A percentile compares a stretch with the other conserved stretches of the same genome.
Evolutionary conservation across 2,888 invertebrate genomes (phyloP).

Genomic region (Galeruca laticollis): DNA sequence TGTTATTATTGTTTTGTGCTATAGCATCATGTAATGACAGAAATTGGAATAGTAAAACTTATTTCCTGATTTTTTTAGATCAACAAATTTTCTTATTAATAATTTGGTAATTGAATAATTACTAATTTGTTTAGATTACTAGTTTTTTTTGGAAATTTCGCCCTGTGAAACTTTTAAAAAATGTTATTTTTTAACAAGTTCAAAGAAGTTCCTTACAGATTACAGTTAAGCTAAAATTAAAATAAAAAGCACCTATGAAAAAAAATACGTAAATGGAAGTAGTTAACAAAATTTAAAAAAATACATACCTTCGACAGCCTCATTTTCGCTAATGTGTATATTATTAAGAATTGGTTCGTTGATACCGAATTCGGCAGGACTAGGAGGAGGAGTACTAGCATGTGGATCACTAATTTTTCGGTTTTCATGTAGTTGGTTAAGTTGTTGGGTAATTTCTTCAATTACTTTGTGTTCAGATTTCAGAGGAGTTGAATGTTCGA

Average conservation of each 20-base stretch:
- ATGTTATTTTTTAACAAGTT: constrained; percentile 11
- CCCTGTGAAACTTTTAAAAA: constrained; percentile 3
- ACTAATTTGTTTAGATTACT: background rate
- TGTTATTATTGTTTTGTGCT: too few relatives aligned
- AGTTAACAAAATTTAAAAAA: background rate
- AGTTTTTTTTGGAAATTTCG: background rate
- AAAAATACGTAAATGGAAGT: constrained; percentile 4
- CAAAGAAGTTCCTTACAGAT: constrained; percentile 16
- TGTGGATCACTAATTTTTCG: constrained; percentile 51
- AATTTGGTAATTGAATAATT: background rate
- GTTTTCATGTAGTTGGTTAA: constrained; percentile 58
- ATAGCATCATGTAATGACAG: too few relatives aligned
- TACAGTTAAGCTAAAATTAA: constrained; percentile 24
- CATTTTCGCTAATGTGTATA: constrained; percentile 43
- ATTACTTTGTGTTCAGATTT: constrained; percentile 55
- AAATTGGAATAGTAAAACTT: too few relatives aligned
- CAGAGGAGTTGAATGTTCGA: constrained; percentile 37
- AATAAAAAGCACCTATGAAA: constrained; percentile 31
- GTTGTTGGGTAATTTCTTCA: constrained; percentile 61
- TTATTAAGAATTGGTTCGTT: constrained; percentile 47
- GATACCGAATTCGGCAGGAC: constrained; percentile 61
- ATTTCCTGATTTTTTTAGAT: too few relatives aligned
- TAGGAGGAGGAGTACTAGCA: constrained; percentile 63
- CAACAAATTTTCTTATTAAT: background rate
- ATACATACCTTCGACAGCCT: constrained; percentile 24